Evolutionary conservation across 2,113 vertebrate genomes (phyloP).

Genomic region (Aplodontia rufa): DNA sequence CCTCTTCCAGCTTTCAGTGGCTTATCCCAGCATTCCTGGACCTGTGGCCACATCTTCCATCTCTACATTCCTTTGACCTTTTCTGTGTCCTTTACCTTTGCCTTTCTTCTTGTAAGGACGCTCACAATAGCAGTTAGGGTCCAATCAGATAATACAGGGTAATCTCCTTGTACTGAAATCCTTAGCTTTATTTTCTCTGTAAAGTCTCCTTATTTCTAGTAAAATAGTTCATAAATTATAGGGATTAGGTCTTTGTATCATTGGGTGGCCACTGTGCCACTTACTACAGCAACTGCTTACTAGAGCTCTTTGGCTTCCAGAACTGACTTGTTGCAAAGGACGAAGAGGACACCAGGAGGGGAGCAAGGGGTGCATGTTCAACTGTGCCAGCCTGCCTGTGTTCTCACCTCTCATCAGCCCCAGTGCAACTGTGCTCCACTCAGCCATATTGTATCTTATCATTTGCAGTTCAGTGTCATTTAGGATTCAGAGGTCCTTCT

Average conservation of each 20-base stretch:
- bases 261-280: neutral
- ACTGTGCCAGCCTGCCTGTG: too few relatives aligned
- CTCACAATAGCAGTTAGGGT: neutral
- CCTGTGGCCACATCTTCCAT: neutral
- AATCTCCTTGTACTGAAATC: neutral
- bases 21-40: neutral
- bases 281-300: neutral
- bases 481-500: neutral
- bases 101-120: neutral
- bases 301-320: neutral
- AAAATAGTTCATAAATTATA: neutral
- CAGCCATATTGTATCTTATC: neutral
- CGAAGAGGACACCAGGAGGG: neutral
- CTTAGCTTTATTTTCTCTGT: neutral
- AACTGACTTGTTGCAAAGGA: neutral
- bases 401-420: neutral
- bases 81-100: neutral
- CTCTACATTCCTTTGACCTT: neutral
- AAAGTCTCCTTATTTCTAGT: neutral
- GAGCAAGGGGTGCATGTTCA: neutral
- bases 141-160: neutral
- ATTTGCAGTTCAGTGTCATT: neutral
- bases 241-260: neutral
- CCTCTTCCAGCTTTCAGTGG: neutral
- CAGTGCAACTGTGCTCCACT: accelerated